phyloP scores from a whole-genome alignment of 2,113 vertebrate species.

The Sisor rabdophorus region DNA sequence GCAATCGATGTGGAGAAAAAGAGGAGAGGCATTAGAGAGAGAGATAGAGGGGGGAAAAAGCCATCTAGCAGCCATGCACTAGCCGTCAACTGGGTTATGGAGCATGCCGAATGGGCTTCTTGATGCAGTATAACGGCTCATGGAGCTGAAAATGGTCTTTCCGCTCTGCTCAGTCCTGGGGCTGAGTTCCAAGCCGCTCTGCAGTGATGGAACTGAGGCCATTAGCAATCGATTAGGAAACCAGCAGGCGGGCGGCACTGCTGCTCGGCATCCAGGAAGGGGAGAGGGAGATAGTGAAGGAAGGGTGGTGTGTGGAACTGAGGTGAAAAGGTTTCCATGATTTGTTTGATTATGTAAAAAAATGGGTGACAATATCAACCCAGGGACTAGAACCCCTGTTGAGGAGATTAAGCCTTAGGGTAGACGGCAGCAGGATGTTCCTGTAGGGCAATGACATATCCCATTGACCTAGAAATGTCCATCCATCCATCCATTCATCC shows the following conservation, averaged over 20 bases:
- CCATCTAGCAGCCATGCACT: slow-evolving; percentile 67
- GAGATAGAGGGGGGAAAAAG: slow-evolving; percentile 55
- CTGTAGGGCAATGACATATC: background rate
- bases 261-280: slow-evolving; percentile 58
- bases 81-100: slow-evolving; percentile 64
- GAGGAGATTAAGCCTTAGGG: slow-evolving; percentile 51
- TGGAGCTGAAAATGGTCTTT: slow-evolving; percentile 77
- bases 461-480: background rate
- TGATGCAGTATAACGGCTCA: slow-evolving; percentile 75
- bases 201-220: slow-evolving; percentile 70
- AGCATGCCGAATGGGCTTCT: slow-evolving; percentile 74
- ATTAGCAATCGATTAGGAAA: slow-evolving; percentile 79
- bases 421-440: background rate
- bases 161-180: slow-evolving; percentile 75
- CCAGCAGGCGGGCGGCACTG: slow-evolving; percentile 67
- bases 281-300: background rate
- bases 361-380: slow-evolving; percentile 55
- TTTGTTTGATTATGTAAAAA: slow-evolving; percentile 67
- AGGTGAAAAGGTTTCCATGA: slow-evolving; percentile 46
- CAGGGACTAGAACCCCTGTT: slow-evolving; percentile 37
- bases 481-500: no score
- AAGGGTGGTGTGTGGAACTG: background rate
- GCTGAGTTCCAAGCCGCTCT: slow-evolving; percentile 71
- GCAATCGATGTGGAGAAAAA: slow-evolving; percentile 39
- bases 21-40: slow-evolving; percentile 56